Base-by-base conservation (phyloP, 1,140 invertebrate genomes). In the Callitettix versicolor region DNA sequence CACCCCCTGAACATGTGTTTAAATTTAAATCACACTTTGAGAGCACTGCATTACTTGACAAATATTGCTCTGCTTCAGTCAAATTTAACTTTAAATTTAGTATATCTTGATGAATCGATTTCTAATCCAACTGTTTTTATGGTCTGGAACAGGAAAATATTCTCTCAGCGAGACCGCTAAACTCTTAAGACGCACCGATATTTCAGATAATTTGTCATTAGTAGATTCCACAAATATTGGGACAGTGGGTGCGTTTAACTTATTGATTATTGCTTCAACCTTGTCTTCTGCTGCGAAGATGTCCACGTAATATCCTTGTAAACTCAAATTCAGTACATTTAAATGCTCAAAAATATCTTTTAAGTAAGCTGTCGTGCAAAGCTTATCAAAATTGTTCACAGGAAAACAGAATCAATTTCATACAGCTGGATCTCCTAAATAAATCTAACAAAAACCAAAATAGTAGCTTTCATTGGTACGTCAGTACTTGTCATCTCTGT, bases 221-320 rank as follows among this genome's bases (percentile, higher is more conserved):
- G 43, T 22, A 36, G 53, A 46, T 47, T 47, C 44, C 9, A 21
- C 9, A 34, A 50, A 34, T 5, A 3, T n/a, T 50, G 15, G 22
- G 6, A 33, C 12, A 34, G 26, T 20, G 21, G 11, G 21, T 11
- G 26, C 11, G 17, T 20, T 20, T 47, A 60, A 55, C 56, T 61
- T 62, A 51, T 61, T 68, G 59, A 58, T 63, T 52, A 62, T 60
- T 41, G 55, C 62, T 50, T 58, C 55, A 61, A 68, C 59, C 46
- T 53, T 65, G 46, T 68, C 60, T 42, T 54, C 57, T 15, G 65
- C 59, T 60, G 62, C 56, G 47, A 65, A 60, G 53, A 64, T 59
- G 50, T 61, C 58, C 47, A 56, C 62, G 48, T 59, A 63, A 30
- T 63, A 53, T 60, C 58, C 63, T 63, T 66, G 61, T 34, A 66